Evolutionary conservation across 2,888 invertebrate species (phyloP).

Genomic region (Eupithecia subfuscata): DNA sequence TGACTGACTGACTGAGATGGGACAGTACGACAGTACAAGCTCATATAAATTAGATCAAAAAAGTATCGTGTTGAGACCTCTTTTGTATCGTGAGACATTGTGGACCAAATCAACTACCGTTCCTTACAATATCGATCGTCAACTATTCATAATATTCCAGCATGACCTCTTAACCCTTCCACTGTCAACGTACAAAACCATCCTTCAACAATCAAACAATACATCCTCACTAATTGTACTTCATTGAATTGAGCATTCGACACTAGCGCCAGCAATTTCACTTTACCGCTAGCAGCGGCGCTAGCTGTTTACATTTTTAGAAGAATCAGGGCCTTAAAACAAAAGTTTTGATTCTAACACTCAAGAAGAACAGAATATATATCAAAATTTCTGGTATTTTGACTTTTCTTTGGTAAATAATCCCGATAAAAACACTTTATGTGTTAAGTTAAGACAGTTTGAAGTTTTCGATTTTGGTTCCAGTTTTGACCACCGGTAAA

Average conservation of each 20-base stretch:
- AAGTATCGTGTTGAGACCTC: background rate
- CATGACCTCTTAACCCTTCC: slow-evolving; percentile 18
- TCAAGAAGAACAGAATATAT: background rate
- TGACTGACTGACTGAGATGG: too few species aligned
- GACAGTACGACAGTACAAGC: too few species aligned
- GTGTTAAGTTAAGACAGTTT: background rate
- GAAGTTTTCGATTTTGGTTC: background rate
- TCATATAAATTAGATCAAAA: too few species aligned
- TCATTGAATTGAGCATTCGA: slow-evolving; percentile 54
- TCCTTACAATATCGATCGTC: background rate
- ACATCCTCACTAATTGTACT: slow-evolving; percentile 35
- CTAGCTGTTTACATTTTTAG: background rate
- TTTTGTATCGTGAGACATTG: background rate
- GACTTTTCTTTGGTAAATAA: background rate
- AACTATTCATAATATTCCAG: slow-evolving; percentile 1
- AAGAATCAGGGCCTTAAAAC: background rate
- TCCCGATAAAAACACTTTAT: background rate
- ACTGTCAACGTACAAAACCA: slow-evolving; percentile 25
- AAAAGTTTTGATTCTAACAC: background rate
- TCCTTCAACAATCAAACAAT: slow-evolving; percentile 27
- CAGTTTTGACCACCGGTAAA: slow-evolving; percentile 4
- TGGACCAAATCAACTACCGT: background rate
- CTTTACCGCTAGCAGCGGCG: background rate
- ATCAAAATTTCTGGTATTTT: background rate
- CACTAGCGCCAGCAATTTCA: slow-evolving; percentile 60